phyloP scores from a whole-genome alignment of 1,140 invertebrate genomes.

The Drosophila nikananu region DNA sequence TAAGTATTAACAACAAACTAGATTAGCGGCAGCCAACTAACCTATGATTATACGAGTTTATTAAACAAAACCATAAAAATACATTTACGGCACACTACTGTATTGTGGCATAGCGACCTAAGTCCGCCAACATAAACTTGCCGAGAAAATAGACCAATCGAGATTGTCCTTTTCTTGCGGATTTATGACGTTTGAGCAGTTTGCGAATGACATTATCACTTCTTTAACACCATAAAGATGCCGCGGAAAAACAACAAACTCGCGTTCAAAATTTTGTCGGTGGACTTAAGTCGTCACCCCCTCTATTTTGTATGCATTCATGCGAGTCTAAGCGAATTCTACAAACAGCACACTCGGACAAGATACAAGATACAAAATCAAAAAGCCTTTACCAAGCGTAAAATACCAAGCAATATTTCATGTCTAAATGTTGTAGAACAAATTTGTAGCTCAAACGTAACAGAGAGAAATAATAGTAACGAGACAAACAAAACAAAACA shows the following conservation, averaged over 20 bases:
- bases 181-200: no score
- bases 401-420: conserved; percentile 81
- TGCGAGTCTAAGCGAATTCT: conserved; percentile 37
- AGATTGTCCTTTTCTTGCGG: background rate
- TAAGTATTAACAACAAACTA: conserved; percentile 81
- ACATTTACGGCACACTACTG: conserved; percentile 20
- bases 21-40: conserved; percentile 67
- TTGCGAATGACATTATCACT: background rate
- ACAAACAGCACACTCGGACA: conserved; percentile 44
- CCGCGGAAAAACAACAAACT: background rate
- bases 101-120: conserved; percentile 10
- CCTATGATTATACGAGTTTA: conserved; percentile 56
- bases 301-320: conserved; percentile 8
- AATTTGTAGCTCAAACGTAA: conserved; percentile 67
- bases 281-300: background rate
- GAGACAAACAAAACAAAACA: conserved; percentile 13
- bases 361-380: conserved; percentile 67
- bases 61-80: conserved; percentile 32
- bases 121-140: background rate
- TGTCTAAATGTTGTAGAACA: conserved; percentile 75
- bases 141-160: background rate
- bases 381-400: conserved; percentile 72
- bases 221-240: background rate
- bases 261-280: background rate
- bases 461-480: conserved; percentile 32